Base-by-base conservation (phyloP, 1,140 invertebrate genomes). In the Hycleus cichorii region DNA sequence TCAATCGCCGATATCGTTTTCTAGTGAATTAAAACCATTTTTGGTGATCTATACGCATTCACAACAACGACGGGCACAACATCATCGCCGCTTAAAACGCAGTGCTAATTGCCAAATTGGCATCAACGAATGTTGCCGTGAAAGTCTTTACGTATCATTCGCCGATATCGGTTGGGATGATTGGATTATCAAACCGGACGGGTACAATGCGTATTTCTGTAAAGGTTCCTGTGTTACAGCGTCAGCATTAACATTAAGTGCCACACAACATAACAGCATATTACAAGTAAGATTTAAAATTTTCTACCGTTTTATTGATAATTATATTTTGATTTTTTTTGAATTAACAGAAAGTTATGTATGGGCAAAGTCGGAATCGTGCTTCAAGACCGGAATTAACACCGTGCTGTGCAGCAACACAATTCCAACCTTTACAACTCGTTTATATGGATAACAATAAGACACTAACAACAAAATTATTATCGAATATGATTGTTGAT, bases 181-280 rank as follows among this genome's bases (percentile, higher is more conserved):
- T 72, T 93, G 90, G 88, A 91, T 95, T 49, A 80, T 93, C 12
- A 78, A 85, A 46, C 91, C 91, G 0, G 77, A 76, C 8, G 87
- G 86, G 0, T 93, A 92, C 70, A 81, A 91, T 58, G 89, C 90
- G 0, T 90, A 90, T 72, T 93, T 89, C 74, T 93, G 90, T 64
- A 85, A 83, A 38, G 91, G 91, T 0, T 85, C 83, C 4, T 93
- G 90, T 69, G 76, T 80, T 0, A 80, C 83, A 0, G 83, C 85
- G 3, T 81, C 84, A 1, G 83, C 86, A 8, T 77, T 88, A 2
- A 81, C 86, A 0, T 73, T 81, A 38, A 82, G 80, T 50, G 80
- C 80, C 3, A 83, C 81, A 38, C 78, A 82, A 58, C 84, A 90
- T 69, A 85, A 82, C 68, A 82, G 85, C 63, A 77, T 90, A 59